A percentile compares a stretch with the other conserved stretches of the same genome.
phyloP scores from a whole-genome alignment of 2,888 invertebrate genomes.

The Acleris sparsana region DNA sequence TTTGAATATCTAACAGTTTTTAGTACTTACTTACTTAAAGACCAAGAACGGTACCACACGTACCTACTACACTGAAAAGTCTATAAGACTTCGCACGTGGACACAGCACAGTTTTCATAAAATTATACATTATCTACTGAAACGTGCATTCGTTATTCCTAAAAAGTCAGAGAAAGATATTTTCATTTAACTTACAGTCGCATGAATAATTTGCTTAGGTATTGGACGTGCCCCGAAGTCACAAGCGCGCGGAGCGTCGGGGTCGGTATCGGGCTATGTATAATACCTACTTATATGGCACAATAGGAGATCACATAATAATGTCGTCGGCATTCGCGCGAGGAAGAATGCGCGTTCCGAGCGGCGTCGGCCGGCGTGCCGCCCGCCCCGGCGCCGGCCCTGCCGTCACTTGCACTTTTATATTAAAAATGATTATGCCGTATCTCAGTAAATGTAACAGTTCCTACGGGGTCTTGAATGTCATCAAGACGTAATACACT shows the following conservation, averaged over 20 bases:
- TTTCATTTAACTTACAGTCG: conserved; percentile 36
- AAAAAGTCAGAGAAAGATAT: conserved; percentile 16
- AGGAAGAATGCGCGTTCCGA: conserved; percentile 76
- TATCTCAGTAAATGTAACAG: no score
- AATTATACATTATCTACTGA: not conserved
- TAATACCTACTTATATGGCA: conserved; percentile 49
- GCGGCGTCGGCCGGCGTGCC: conserved; percentile 68
- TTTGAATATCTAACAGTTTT: no score
- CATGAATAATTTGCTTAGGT: conserved; percentile 50
- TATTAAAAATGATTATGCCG: conserved; percentile 7
- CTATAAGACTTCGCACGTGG: no score
- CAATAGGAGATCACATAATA: conserved; percentile 79
- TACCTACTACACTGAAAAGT: no score
- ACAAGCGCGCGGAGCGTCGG: conserved; percentile 58
- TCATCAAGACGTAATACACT: no score
- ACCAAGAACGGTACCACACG: no score
- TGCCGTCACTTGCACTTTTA: conserved; percentile 12
- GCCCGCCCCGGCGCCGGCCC: conserved; percentile 45
- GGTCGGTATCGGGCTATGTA: conserved; percentile 63
- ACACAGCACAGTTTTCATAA: no score
- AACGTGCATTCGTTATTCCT: not conserved
- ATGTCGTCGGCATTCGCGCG: conserved; percentile 77
- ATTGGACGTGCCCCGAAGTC: conserved; percentile 62
- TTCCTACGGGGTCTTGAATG: no score
- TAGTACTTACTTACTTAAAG: no score